These are phyloP conservation scores for Phasia obesa DNA, from an alignment of 2,888 invertebrate species.

Conservation along the genomic window DNA sequence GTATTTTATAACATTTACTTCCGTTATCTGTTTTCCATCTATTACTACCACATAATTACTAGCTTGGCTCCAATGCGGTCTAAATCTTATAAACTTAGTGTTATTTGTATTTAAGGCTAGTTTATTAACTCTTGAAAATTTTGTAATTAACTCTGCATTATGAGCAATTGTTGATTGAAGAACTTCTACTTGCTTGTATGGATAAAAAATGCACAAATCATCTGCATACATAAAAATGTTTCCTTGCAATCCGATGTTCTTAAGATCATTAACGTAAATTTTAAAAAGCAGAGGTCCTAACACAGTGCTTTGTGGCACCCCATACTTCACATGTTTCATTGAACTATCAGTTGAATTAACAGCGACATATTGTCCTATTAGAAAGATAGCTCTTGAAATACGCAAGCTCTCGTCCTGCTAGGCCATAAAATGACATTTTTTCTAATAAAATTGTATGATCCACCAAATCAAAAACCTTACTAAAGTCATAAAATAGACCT, in stretches of 20 bases:
- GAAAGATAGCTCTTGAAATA: neutral
- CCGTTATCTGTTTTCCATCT: too few relatives aligned
- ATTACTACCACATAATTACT: too few relatives aligned
- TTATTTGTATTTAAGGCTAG: too few relatives aligned
- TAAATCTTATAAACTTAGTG: too few relatives aligned
- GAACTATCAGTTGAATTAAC: conserved; percentile 4
- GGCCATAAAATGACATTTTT: conserved; percentile 4
- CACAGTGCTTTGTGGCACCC: conserved; percentile 7
- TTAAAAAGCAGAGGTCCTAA: conserved; percentile 2
- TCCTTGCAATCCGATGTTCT: neutral
- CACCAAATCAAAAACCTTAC: conserved; percentile 30
- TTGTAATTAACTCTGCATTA: neutral
- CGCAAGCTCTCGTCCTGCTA: conserved; percentile 1
- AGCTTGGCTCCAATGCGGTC: too few relatives aligned
- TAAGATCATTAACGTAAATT: neutral
- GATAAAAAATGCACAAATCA: conserved; percentile 2
- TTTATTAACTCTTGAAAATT: too few relatives aligned
- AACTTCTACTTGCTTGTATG: neutral
- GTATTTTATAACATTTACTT: too few relatives aligned
- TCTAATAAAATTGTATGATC: conserved; percentile 26
- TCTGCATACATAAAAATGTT: conserved; percentile 4
- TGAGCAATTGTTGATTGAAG: neutral
- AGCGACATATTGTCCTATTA: neutral
- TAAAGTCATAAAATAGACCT: conserved; percentile 11
- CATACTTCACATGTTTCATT: neutral